Evolutionary conservation across 2,888 invertebrate genomes (phyloP).

Genomic region (Lordiphosa andalusiaca): DNA sequence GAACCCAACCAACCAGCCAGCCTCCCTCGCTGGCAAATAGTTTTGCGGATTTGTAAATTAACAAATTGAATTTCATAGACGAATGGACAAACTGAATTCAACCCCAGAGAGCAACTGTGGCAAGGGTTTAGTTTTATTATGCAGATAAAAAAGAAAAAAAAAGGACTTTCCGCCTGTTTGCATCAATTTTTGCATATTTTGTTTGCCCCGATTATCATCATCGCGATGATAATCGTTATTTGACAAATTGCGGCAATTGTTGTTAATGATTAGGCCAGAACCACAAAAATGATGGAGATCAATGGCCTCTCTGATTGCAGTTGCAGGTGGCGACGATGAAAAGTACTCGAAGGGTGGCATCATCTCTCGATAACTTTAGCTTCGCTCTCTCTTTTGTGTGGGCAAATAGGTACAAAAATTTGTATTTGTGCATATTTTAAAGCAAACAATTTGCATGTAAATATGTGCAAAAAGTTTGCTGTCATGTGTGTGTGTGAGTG

Average conservation of each 20-base stretch:
- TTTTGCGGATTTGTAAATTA: conserved; percentile 76
- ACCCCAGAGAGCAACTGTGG: conserved; percentile 18
- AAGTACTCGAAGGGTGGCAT: conserved; percentile 1
- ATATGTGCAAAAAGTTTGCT: conserved; percentile 52
- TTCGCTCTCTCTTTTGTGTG: not conserved
- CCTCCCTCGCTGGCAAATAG: conserved; percentile 56
- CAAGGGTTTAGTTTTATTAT: conserved; percentile 14
- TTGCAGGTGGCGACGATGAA: conserved; percentile 18
- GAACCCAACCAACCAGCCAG: conserved; percentile 6
- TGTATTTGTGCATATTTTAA: conserved; percentile 66
- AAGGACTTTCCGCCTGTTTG: conserved; percentile 45
- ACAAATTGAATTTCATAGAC: conserved; percentile 76
- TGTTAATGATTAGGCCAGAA: conserved; percentile 68
- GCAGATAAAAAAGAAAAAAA: not conserved
- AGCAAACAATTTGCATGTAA: conserved; percentile 70
- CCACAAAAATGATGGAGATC: conserved; percentile 45
- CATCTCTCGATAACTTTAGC: not conserved
- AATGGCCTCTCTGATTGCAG: conserved; percentile 71
- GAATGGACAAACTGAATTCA: conserved; percentile 39
- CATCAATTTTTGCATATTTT: conserved; percentile 61
- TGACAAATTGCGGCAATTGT: conserved; percentile 69
- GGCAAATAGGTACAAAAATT: conserved; percentile 35
- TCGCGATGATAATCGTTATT: conserved; percentile 38
- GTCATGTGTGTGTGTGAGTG: conserved; percentile 24
- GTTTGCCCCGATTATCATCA: conserved; percentile 55